A percentile compares a stretch with the other conserved stretches of the same genome.
Evolutionary conservation across 1,140 invertebrate genomes (phyloP).

Genomic region (Cotesia chilonis): DNA sequence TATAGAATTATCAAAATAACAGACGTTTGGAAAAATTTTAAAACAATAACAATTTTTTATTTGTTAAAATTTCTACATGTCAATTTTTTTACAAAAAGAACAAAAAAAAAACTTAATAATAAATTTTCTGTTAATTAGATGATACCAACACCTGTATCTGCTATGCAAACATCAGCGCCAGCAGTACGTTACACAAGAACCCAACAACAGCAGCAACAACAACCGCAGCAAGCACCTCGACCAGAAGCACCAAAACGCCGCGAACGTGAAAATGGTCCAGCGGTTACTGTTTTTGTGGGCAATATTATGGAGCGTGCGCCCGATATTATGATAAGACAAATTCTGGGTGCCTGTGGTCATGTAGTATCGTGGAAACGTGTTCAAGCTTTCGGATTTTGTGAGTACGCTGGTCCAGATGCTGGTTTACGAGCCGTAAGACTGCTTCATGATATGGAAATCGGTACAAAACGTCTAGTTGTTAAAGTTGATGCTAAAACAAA

Average conservation of each 20-base stretch:
- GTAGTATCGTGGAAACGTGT: conserved; percentile 97
- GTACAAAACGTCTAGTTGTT: conserved; percentile 92
- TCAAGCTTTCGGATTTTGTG: conserved; percentile 98
- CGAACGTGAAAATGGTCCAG: conserved; percentile 73
- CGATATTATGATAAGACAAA: conserved; percentile 92
- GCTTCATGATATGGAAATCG: conserved; percentile 92
- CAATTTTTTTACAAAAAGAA: too few relatives aligned
- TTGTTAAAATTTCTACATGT: too few relatives aligned
- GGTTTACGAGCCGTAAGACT: conserved; percentile 93
- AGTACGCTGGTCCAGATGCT: conserved; percentile 93
- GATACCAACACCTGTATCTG: conserved; percentile 64
- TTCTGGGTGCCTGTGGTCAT: conserved; percentile 89
- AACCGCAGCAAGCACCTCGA: conserved; percentile 37
- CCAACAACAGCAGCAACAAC: conserved; percentile 28
- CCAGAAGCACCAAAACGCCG: conserved; percentile 57
- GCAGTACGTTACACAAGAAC: conserved; percentile 60
- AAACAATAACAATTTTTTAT: too few relatives aligned
- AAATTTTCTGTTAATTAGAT: conserved; percentile 56
- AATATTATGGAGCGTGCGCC: conserved; percentile 97
- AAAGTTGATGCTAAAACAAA: conserved; percentile 99
- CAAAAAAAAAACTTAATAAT: neutral
- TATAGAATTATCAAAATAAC: too few relatives aligned
- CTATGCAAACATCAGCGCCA: conserved; percentile 64
- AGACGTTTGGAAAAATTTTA: too few relatives aligned
- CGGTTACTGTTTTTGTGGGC: conserved; percentile 97